Evolutionary conservation across 2,797 vertebrate species (phyloP).

Genomic region (Cygnus olor): DNA sequence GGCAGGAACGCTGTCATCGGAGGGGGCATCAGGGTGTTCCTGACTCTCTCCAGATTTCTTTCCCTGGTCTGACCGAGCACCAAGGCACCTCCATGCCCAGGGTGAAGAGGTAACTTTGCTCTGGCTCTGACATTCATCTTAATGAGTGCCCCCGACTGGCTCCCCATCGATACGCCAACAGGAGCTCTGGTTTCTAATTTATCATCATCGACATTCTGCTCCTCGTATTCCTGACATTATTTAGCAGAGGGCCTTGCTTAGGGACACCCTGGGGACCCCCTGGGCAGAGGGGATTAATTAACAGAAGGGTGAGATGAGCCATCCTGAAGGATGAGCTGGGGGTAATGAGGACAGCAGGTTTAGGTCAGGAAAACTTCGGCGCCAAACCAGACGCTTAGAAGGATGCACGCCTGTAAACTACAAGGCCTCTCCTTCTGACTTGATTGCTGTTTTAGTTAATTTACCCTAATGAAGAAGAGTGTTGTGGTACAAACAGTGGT

Average conservation of each 20-base stretch:
- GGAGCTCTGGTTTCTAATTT: neutral
- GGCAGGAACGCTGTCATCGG: neutral
- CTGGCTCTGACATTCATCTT: neutral
- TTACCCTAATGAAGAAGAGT: slow-evolving; percentile 33
- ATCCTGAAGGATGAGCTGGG: neutral
- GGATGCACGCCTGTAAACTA: neutral
- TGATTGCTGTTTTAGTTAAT: slow-evolving; percentile 45
- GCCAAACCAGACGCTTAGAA: neutral
- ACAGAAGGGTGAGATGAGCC: neutral
- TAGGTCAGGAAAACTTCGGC: neutral
- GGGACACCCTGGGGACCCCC: neutral
- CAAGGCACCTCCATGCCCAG: neutral
- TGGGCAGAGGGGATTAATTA: neutral
- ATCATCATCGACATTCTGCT: neutral
- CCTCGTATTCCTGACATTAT: neutral
- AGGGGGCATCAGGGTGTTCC: neutral
- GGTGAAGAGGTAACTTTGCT: neutral
- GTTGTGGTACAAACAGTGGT: slow-evolving; percentile 45
- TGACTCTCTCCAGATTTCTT: neutral
- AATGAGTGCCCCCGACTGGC: neutral
- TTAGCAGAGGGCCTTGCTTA: neutral
- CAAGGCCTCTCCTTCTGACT: neutral
- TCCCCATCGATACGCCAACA: neutral
- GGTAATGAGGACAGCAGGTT: neutral
- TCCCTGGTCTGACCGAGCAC: neutral